Base-by-base conservation (phyloP, 1,140 invertebrate genomes). In the Manduca sexta region DNA sequence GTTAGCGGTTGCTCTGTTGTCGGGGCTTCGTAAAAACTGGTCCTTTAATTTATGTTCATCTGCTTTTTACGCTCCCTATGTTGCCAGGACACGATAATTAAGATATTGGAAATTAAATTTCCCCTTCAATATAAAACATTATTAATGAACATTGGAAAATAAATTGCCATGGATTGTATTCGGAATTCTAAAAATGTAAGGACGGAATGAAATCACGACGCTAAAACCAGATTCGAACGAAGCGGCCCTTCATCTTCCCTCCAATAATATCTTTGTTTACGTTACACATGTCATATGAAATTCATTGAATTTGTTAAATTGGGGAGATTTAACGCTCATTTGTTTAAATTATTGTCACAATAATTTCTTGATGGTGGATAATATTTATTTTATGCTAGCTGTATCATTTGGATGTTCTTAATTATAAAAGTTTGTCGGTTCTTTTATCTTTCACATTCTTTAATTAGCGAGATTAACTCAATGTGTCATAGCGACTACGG, bases 251-350 rank as follows among this genome's bases (percentile, higher is more conserved):
- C 62, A 53, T 58, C 49, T 50, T 17, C 40, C 16, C 55, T 46
- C 63, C 66, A 74, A 66, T 71, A 65, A 56, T 56, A 62, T 50
- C 42, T 53, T 65, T 72, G 64, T 72, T 62, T 74, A 64, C 55
- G 44, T 61, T 61, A 56, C 59, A 56, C 45, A 37, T 48, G 48
- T 50, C 31, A 56, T 41, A 41, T 30, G 44, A 37, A 33, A 42
- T 52, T n/a, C 34, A 17, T 30, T 42, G 43, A 45, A 44, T 16
- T 41, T 26, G 17, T 43, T 14, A 17, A 35, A 35, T 12, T 42
- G 18, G 11, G 26, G 16, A 44, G 33, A 51, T 48, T 52, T 51
- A 34, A 48, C 41, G 38, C 54, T 33, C 15, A 39, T 49, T 45
- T 51, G 29, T 64, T 60, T 45, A 44, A 48, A 43, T 56, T 60